Conservation (phyloP, 1,140 invertebrate genomes). For the Phenacoccus solenopsis region DNA sequence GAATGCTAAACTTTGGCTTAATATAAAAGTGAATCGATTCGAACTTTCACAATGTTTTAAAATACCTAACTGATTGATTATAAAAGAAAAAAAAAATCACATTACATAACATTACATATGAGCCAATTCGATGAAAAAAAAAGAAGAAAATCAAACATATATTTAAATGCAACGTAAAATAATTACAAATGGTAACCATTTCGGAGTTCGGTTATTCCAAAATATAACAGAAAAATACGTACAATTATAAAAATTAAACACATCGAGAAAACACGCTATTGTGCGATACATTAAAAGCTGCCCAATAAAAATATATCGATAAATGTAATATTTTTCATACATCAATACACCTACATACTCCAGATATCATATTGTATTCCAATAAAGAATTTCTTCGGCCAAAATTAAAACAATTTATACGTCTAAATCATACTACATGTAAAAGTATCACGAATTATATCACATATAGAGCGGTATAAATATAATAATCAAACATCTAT, state of each 20-base stretch:
- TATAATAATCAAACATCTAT: neutral
- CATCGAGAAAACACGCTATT: neutral
- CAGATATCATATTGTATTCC: too few species aligned
- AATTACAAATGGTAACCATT: constrained; percentile 2
- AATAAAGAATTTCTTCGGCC: too few species aligned
- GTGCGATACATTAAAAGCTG: neutral
- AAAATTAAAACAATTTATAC: too few species aligned
- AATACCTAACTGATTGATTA: neutral
- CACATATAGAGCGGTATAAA: neutral
- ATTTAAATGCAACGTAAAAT: neutral
- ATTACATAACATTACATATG: neutral
- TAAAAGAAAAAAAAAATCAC: too few species aligned
- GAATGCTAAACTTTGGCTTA: neutral
- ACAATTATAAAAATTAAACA: neutral
- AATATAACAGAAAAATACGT: neutral
- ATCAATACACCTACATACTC: too few species aligned
- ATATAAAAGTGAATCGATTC: neutral
- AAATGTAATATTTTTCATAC: too few species aligned
- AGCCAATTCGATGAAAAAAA: neutral
- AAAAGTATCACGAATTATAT: neutral
- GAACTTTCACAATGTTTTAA: neutral
- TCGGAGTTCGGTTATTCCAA: neutral
- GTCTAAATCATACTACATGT: neutral
- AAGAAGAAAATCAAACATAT: neutral
- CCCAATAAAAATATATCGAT: neutral